These are phyloP conservation scores for Oncorhynchus clarkii DNA, from an alignment of 2,113 vertebrate genomes.

Conservation along the genomic window DNA sequence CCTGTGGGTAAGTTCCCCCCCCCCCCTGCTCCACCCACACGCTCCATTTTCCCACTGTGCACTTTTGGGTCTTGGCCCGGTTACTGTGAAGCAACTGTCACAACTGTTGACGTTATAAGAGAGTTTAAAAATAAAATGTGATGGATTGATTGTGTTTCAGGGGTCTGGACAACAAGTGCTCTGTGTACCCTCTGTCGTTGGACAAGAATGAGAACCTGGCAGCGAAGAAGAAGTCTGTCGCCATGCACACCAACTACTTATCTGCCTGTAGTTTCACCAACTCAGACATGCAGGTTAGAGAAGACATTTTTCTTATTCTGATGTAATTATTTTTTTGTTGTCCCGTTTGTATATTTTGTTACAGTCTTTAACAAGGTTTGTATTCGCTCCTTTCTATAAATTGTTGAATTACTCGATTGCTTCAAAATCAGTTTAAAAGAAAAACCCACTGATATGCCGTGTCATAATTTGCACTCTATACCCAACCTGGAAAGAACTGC, in stretches of 20 bases:
- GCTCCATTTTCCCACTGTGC: no score
- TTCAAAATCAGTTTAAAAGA: no score
- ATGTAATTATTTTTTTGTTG: no score
- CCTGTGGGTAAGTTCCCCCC: constrained; percentile 87
- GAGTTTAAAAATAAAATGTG: neutral
- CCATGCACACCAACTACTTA: constrained; percentile 99
- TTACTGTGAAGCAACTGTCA: neutral
- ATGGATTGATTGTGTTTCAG: neutral
- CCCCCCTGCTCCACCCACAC: neutral
- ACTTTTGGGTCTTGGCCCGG: no score
- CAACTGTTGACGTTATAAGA: neutral
- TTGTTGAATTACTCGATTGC: no score
- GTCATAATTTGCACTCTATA: neutral
- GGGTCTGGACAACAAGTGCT: constrained; percentile 94
- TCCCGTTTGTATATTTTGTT: no score
- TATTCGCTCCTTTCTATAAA: no score
- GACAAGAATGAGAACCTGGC: constrained; percentile 99
- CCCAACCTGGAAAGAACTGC: neutral
- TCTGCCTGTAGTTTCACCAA: constrained; percentile 99
- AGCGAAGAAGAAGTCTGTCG: constrained; percentile 98
- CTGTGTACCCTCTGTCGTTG: constrained; percentile 96
- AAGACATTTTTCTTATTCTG: neutral
- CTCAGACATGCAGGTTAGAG: constrained; percentile 96
- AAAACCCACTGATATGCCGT: no score
- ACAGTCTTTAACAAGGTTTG: no score